Evolutionary conservation across 92 coral and sea anemone species (phyloP), one percentile per base, ranked within the genome.

Genomic region (Epizoanthus scotinus): DNA sequence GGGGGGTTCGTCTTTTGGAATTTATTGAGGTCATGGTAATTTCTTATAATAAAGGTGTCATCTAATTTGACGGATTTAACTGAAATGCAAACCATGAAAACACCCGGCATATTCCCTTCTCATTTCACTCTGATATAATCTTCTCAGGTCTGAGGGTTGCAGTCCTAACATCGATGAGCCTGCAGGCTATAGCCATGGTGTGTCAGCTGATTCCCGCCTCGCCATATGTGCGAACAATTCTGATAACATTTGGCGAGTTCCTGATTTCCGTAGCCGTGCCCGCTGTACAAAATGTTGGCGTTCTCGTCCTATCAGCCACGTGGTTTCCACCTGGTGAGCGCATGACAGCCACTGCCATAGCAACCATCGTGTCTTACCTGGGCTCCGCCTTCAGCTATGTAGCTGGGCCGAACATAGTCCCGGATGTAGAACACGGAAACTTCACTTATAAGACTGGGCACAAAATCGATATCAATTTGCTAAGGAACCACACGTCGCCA

Each of bases 321-420:
- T 96, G 99, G 99, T 96, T 96, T 79, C 99, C 99, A 22, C 96
- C 96, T 12, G 84, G 87, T 53, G 96, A 96, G 83, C 90, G 99
- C 7, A 96, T 94, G 91, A 96, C 97, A 10, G 94, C 99, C 64
- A 96, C 99, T 13, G 98, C 99, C 36, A 89, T 93, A 66, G 94
- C 97, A 18, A 91, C 98, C 8, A 70, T 93, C 47, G 98, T 88
- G n/a, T 86, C 96, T 19, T 96, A 93, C 74, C 84, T 91, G 0
- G 99, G 99, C 9, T 88, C 98, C 0, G 98, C 99, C 6, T 78
- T 87, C 28, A 91, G 96, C 57, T 96, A 93, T 61, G 44, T 96
- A 42, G 87, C 87, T 12, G 98, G 96, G 0, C 98, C 98, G 63
- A 86, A 90, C 70, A 85, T 96, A 28, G 99, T 96, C 31, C 97